These are phyloP conservation scores for Potamarius usumacintae DNA, from an alignment of 2,113 vertebrate species.

Conservation along the genomic window DNA sequence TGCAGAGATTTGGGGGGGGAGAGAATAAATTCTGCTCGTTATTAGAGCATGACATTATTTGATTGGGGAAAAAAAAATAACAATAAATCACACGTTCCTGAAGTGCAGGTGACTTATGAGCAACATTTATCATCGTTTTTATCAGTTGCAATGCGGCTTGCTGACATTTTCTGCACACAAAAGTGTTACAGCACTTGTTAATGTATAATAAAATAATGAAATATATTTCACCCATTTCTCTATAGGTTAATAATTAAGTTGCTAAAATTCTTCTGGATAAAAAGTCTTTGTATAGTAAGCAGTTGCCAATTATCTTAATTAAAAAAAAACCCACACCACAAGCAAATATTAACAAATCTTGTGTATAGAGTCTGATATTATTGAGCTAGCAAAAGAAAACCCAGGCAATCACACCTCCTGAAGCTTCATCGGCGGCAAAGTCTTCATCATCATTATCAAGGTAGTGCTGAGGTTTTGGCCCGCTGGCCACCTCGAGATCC, in stretches of 20 bases:
- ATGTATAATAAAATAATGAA: neutral
- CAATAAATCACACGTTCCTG: neutral
- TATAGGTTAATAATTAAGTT: neutral
- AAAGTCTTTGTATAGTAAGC: neutral
- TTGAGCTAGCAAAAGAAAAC: neutral
- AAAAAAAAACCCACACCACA: neutral
- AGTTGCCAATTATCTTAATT: neutral
- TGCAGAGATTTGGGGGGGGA: conserved; percentile 47
- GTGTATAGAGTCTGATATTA: neutral
- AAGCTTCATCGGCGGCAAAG: conserved; percentile 71
- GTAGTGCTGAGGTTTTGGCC: conserved; percentile 55
- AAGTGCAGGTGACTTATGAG: neutral
- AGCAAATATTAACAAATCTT: neutral
- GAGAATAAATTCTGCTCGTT: neutral
- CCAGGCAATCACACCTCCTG: conserved; percentile 69
- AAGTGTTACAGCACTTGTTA: neutral
- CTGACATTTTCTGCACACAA: neutral
- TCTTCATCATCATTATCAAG: conserved; percentile 77
- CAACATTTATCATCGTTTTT: neutral
- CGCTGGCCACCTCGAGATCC: conserved; percentile 68
- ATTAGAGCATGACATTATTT: neutral
- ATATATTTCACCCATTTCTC: neutral
- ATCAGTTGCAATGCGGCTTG: neutral
- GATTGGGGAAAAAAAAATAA: neutral
- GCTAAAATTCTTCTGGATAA: neutral